A percentile compares a stretch with the other conserved stretches of the same genome.
Conservation (phyloP, 2,888 invertebrate species). For the Stenodera caucasica region DNA sequence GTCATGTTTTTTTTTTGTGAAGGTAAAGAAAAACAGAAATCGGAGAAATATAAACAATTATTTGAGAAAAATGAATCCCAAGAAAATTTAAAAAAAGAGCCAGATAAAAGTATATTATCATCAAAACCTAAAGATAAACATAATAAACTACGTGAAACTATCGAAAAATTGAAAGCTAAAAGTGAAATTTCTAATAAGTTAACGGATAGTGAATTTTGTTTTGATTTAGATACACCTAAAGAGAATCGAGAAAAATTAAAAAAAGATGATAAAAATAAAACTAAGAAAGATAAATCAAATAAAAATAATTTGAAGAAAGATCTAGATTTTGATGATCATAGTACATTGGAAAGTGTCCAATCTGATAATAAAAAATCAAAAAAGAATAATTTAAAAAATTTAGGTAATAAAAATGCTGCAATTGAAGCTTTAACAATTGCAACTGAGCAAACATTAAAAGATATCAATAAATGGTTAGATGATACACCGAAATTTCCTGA, state of each 20-base stretch:
- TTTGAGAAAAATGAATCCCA: conserved; percentile 39
- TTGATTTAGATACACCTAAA: conserved; percentile 44
- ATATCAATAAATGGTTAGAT: conserved; percentile 87
- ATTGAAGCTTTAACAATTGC: conserved; percentile 69
- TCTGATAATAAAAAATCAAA: conserved; percentile 40
- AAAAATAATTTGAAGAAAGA: conserved; percentile 39
- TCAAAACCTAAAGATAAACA: conserved; percentile 53
- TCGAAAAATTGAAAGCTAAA: conserved; percentile 67
- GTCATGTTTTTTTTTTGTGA: conserved; percentile 10
- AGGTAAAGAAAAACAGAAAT: conserved; percentile 42
- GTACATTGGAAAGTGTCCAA: conserved; percentile 43
- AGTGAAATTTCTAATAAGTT: conserved; percentile 60
- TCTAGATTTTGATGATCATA: conserved; percentile 44
- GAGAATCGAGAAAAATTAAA: conserved; percentile 48
- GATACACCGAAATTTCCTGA: conserved; percentile 78
- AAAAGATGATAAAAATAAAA: conserved; percentile 37
- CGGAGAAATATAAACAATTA: conserved; percentile 42
- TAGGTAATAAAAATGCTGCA: conserved; percentile 47
- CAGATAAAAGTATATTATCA: conserved; percentile 22
- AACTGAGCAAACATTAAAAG: conserved; percentile 78
- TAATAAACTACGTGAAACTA: conserved; percentile 57
- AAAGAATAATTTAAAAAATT: conserved; percentile 32
- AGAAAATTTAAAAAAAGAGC: conserved; percentile 6
- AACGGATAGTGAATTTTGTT: conserved; percentile 40
- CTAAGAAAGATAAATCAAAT: conserved; percentile 36